A percentile compares a stretch with the other conserved stretches of the same genome.
These are phyloP conservation scores for Hyla sarda DNA, from an alignment of 2,113 vertebrate species.

Conservation along the genomic window DNA sequence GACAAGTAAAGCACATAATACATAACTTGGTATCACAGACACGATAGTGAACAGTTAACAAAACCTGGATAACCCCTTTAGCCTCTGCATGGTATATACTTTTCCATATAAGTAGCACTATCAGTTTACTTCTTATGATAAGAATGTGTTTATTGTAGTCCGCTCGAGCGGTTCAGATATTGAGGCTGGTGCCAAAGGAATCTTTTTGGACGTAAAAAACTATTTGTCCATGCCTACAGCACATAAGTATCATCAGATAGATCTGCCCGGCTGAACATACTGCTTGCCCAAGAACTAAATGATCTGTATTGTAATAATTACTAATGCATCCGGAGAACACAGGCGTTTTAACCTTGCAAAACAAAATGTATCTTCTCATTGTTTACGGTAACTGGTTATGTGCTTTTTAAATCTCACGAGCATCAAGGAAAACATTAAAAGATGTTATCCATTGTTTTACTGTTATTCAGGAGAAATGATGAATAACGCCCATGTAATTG, in stretches of 20 bases:
- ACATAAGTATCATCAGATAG: conserved; percentile 39
- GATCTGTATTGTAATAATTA: conserved; percentile 21
- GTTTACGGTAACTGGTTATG: conserved; percentile 13
- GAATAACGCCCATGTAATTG: background rate
- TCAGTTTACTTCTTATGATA: background rate
- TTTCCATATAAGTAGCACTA: background rate
- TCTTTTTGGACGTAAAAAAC: background rate
- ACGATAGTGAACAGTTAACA: no score
- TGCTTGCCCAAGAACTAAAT: background rate
- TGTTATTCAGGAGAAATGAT: background rate
- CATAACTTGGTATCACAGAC: no score
- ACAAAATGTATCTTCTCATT: conserved; percentile 18
- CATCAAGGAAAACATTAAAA: background rate
- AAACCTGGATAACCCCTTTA: no score
- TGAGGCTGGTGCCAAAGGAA: background rate
- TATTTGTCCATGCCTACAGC: background rate
- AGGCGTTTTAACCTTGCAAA: conserved; percentile 13
- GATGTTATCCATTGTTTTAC: conserved; percentile 10
- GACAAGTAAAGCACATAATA: no score
- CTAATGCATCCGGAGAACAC: conserved; percentile 9
- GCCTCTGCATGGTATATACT: background rate
- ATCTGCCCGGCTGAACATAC: conserved; percentile 3
- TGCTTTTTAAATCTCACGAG: background rate
- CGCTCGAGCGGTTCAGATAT: background rate
- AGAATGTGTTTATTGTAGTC: background rate